A percentile compares a stretch with the other conserved stretches of the same genome.
These are phyloP conservation scores for Astyanax mexicanus DNA, from an alignment of 2,797 vertebrate genomes.

Conservation along the genomic window DNA sequence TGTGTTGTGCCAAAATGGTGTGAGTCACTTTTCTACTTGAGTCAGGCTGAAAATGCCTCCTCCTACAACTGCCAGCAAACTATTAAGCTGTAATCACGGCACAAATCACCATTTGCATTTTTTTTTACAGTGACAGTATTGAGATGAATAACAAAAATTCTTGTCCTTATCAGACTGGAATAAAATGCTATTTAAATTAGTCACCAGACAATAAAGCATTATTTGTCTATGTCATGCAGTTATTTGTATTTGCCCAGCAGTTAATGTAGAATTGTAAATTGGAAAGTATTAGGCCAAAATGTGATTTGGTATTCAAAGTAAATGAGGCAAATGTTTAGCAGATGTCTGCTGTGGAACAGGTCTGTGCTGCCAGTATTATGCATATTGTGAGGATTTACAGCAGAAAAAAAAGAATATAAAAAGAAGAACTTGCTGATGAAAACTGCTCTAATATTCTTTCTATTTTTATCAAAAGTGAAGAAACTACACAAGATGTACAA, in stretches of 20 bases:
- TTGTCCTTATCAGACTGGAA: neutral
- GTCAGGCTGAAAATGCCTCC: neutral
- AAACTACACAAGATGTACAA: too few relatives aligned
- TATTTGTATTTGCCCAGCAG: too few relatives aligned
- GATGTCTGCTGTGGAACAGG: neutral
- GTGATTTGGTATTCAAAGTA: neutral
- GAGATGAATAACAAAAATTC: neutral
- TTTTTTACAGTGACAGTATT: too few relatives aligned
- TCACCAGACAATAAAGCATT: neutral
- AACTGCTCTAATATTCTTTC: too few relatives aligned
- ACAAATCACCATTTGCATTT: neutral
- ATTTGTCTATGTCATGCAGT: neutral
- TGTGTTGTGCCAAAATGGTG: neutral
- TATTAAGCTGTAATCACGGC: neutral
- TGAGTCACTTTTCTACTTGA: slow-evolving; percentile 4
- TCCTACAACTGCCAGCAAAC: slow-evolving; percentile 6
- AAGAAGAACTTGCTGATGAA: too few relatives aligned
- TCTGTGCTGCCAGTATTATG: neutral
- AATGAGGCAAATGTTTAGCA: neutral
- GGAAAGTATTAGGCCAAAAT: neutral
- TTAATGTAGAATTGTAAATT: neutral
- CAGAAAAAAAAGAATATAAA: neutral
- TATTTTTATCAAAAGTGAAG: too few relatives aligned
- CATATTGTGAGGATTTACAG: neutral
- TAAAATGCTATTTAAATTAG: neutral